phyloP scores from a whole-genome alignment of 2,888 invertebrate genomes.

The Anoplius nigerrimus region DNA sequence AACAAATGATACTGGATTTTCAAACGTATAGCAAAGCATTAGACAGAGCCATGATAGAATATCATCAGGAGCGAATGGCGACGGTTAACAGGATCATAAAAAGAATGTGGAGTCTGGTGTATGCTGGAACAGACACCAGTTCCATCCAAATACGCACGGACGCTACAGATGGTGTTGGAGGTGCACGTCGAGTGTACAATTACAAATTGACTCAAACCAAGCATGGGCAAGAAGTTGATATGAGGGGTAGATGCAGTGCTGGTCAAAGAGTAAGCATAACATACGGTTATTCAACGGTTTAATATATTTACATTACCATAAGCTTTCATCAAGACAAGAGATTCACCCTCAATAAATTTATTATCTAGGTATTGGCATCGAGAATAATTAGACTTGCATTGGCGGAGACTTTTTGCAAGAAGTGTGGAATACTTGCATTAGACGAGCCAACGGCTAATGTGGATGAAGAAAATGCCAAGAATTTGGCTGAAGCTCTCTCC shows the following conservation, averaged over 20 bases:
- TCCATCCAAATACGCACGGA: constrained; percentile 93
- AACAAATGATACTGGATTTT: constrained; percentile 84
- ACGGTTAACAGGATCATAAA: constrained; percentile 93
- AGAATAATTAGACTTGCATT: constrained; percentile 96
- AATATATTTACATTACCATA: constrained; percentile 21
- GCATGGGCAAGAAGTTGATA: constrained; percentile 91
- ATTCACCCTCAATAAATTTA: too few species aligned
- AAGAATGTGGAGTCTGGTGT: constrained; percentile 88
- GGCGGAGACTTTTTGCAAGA: constrained; percentile 96
- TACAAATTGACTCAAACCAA: constrained; percentile 95
- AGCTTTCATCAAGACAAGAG: too few species aligned
- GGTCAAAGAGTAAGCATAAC: constrained; percentile 92
- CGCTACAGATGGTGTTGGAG: constrained; percentile 75
- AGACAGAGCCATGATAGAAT: constrained; percentile 92
- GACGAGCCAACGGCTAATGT: constrained; percentile 99
- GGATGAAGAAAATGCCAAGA: constrained; percentile 90
- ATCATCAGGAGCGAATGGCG: constrained; percentile 94
- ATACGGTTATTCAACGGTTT: constrained; percentile 19
- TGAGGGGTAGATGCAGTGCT: constrained; percentile 98
- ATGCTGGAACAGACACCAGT: constrained; percentile 96
- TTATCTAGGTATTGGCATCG: constrained; percentile 85
- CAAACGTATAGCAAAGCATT: constrained; percentile 87
- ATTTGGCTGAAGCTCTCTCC: constrained; percentile 86
- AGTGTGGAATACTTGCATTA: constrained; percentile 96
- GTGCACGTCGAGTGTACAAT: constrained; percentile 77